A percentile compares a stretch with the other conserved stretches of the same genome.
phyloP scores from a whole-genome alignment of 2,888 invertebrate genomes.

The Cacoxenus indagator region DNA sequence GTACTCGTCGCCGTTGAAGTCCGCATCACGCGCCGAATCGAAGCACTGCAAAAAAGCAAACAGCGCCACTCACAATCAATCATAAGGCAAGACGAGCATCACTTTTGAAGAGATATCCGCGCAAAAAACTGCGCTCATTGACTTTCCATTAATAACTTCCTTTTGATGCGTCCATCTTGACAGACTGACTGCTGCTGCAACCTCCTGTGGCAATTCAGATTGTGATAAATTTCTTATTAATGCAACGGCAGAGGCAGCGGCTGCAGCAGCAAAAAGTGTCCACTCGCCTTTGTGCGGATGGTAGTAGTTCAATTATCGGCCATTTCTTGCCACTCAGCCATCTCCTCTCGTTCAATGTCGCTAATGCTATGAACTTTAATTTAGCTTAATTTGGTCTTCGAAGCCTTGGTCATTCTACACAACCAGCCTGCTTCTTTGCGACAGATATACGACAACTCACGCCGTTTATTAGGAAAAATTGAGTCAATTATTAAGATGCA shows the following conservation, averaged over 20 bases:
- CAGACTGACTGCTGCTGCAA: conserved; percentile 15
- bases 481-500: too few species aligned
- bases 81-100: conserved; percentile 45
- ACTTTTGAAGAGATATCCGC: conserved; percentile 51
- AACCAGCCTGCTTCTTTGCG: too few species aligned
- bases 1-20: conserved; percentile 20
- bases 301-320: conserved; percentile 50
- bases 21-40: conserved; percentile 13
- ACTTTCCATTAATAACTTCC: conserved; percentile 67
- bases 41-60: conserved; percentile 18
- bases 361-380: conserved; percentile 29
- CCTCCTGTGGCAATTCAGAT: conserved; percentile 63
- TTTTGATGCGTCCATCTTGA: conserved; percentile 42
- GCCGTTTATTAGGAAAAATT: too few species aligned
- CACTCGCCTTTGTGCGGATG: conserved; percentile 33
- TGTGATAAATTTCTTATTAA: conserved; percentile 62
- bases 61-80: conserved; percentile 53
- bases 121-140: conserved; percentile 59
- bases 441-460: too few species aligned
- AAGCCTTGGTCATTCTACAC: too few species aligned
- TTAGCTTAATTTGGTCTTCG: conserved; percentile 43
- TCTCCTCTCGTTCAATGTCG: conserved; percentile 43
- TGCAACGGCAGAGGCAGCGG: conserved; percentile 16
- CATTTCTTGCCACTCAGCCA: neutral
- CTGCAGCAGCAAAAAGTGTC: conserved; percentile 36